Evolutionary conservation across 2,888 invertebrate genomes (phyloP).

Genomic region (Catocala fraxini): DNA sequence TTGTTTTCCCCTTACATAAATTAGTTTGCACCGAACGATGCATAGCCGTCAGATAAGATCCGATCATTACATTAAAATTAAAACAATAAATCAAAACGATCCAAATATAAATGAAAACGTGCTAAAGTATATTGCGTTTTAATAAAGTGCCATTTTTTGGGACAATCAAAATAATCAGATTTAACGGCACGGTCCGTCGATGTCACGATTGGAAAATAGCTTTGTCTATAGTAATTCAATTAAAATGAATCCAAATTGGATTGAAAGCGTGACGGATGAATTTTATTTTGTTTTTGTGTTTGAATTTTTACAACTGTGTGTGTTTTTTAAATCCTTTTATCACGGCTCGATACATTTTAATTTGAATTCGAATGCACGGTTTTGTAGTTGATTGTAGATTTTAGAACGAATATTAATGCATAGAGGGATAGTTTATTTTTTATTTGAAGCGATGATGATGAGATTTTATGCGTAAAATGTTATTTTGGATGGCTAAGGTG

Average conservation of each 20-base stretch:
- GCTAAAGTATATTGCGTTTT: constrained; percentile 27
- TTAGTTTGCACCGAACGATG: too few relatives aligned
- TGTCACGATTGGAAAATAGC: constrained; percentile 69
- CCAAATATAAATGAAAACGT: constrained; percentile 8
- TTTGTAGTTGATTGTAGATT: constrained; percentile 10
- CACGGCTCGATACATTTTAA: constrained; percentile 31
- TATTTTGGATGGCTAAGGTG: too few relatives aligned
- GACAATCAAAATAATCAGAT: constrained; percentile 75
- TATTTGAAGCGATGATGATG: not conserved
- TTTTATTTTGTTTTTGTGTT: constrained; percentile 61
- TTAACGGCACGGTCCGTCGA: constrained; percentile 56
- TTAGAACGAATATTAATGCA: constrained; percentile 1
- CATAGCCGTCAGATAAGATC: too few relatives aligned
- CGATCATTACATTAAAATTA: too few relatives aligned
- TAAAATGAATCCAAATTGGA: constrained; percentile 71
- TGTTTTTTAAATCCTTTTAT: constrained; percentile 34
- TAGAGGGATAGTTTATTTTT: not conserved
- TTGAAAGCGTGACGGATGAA: constrained; percentile 55
- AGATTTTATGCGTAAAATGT: too few relatives aligned
- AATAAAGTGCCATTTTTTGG: constrained; percentile 49
- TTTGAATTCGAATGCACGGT: constrained; percentile 24
- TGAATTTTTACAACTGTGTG: constrained; percentile 34
- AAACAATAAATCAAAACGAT: not conserved
- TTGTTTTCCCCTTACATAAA: too few relatives aligned
- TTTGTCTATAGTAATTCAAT: constrained; percentile 76